A percentile compares a stretch with the other conserved stretches of the same genome.
These are phyloP conservation scores for Sycophila sp. DNA, from an alignment of 1,140 invertebrate species.

Conservation along the genomic window DNA sequence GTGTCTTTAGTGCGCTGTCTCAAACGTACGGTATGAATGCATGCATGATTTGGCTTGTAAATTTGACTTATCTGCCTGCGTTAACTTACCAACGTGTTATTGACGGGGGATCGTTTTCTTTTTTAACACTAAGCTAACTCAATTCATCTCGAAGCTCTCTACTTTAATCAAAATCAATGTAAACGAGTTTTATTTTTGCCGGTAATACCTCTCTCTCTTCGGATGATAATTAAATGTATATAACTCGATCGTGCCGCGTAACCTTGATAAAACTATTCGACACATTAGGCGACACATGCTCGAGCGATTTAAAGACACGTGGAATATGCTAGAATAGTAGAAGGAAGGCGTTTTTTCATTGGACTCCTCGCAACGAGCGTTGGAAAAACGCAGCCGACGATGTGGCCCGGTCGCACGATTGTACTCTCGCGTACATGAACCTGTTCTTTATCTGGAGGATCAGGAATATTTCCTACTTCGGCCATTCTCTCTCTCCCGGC, in stretches of 20 bases:
- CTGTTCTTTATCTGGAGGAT: slow-evolving; percentile 28
- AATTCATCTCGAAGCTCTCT: too few species aligned
- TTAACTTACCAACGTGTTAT: neutral
- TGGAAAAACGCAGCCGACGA: neutral
- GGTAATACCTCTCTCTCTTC: too few species aligned
- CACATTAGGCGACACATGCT: neutral
- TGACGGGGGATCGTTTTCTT: neutral
- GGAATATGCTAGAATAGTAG: neutral
- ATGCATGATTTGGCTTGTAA: slow-evolving; percentile 3
- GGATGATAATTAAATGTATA: too few species aligned
- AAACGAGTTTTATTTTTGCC: too few species aligned
- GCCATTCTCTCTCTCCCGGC: slow-evolving; percentile 11
- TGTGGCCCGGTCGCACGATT: neutral
- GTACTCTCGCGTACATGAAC: neutral
- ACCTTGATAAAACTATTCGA: neutral
- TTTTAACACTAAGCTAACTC: too few species aligned
- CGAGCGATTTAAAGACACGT: neutral
- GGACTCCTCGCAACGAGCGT: neutral
- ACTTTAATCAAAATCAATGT: too few species aligned
- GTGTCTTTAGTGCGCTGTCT: neutral
- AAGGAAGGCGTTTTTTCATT: neutral
- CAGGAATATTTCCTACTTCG: slow-evolving; percentile 21
- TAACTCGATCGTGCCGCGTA: too few species aligned
- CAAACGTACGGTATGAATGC: neutral
- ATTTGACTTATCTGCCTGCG: slow-evolving; percentile 1